Evolutionary conservation across 2,888 invertebrate species (phyloP), one percentile per base, ranked within the genome.

Genomic region (Neuroscelio doddi): DNA sequence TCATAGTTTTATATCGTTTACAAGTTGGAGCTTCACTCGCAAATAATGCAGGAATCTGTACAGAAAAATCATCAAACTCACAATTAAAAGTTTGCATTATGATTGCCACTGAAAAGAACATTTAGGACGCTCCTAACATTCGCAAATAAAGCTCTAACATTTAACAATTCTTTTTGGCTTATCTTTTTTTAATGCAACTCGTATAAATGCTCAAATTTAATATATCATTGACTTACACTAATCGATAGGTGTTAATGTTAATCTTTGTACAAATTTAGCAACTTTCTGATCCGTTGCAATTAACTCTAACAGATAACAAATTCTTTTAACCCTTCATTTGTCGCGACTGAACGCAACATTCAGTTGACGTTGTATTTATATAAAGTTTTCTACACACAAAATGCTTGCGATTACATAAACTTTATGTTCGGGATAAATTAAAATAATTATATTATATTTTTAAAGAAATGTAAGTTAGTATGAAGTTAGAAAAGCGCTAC

Each of bases 111-210:
- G 7, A 45, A 15, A 38, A 30, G 7, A 36, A 29, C 12, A 41
- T 36, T 39, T 27, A 14, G 8, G 12, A 32, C 38, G 38, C 5
- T 46, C n/a, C n/a, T 4, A 26, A 47, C 50, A 50, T 21, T 45
- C 38, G 39, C 72, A 73, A 79, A 74, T 74, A 76, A 77, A 76
- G 77, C 72, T 63, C 73, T 72, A 73, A 74, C 69, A 70, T 73
- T 74, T 73, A 82, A 83, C 79, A 83, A 81, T 82, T 82, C 76
- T 68, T 78, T 80, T 81, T 80, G 79, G 80, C 79, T 78, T 75
- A 68, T 63, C 69, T 64, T 70, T 56, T 46, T 58, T 65, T 55
- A 50, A 45, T 72, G 70, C 69, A 75, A 75, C 73, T 74, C 72
- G 74, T 76, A 78, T 77, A 79, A 82, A 79, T 79, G 76, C 77